Base-by-base conservation (phyloP, 2,113 vertebrate genomes). In the Forbesichthys papilliferus region DNA sequence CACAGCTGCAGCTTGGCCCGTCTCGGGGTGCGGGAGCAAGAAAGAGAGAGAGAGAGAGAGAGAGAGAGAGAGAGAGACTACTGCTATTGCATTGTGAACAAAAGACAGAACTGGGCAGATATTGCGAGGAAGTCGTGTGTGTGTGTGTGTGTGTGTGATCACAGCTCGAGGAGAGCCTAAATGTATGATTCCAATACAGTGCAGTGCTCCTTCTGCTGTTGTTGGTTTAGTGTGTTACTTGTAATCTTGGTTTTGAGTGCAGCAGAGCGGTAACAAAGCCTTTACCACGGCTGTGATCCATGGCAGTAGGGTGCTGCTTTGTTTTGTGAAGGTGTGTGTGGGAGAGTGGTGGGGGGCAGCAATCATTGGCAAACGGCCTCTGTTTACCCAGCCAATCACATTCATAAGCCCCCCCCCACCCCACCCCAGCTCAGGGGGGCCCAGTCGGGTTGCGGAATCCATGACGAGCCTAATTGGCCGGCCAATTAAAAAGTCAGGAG, bases 1-100 rank as follows among this genome's bases (percentile, higher is more conserved):
- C 89, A 85, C 85, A 84, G 84, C 84, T 86, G 78, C 65, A 80
- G 87, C 81, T 71, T 52, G 5, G 76, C 79, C 72, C 74, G 78
- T 73, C 74, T 80, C 77, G 7, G 73, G 74, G 85, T 79, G 79
- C 64, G 60, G 55, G 20, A 36, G 11, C 1, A 36, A 13, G 34
- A 61, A 4, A 74, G 58, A 86, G 66, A 66, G 80, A 73, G 58
- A 85, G 64, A 68, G 80, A 81, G 79, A 84, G 16, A 20, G 42
- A 63, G 16, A 58, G 56, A 34, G 27, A 58, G 3, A 9, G 16
- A 18, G 55, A 57, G 55, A 20, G 16, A 10, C 20, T 20, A 20
- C 20, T 20, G 20, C 20, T 20, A 20, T 20, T 20, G 20, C 20
- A 20, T 20, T 20, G 20, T 65, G 49, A 57, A 1, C 16, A 67